Conservation (phyloP, 2,797 vertebrate species). For the Brachyalestes nurse region DNA sequence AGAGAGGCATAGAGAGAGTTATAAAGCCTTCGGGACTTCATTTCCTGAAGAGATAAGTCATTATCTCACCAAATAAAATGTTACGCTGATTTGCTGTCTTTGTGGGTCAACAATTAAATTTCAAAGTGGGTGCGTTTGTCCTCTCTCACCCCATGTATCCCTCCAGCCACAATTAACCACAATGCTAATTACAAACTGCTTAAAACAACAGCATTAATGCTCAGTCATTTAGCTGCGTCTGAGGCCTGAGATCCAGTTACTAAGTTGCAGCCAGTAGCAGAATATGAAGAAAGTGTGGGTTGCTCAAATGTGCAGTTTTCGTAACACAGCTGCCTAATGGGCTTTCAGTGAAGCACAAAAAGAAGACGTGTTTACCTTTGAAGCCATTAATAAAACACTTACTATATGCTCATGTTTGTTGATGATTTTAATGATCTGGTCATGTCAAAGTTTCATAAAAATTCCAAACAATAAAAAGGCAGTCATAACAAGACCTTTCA, state of each 20-base stretch:
- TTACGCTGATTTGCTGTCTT: constrained; percentile 47
- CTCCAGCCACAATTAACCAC: constrained; percentile 53
- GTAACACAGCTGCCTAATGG: neutral
- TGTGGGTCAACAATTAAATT: constrained; percentile 61
- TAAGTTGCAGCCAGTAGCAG: constrained; percentile 16
- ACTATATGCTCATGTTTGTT: too few relatives aligned
- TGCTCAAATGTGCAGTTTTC: neutral
- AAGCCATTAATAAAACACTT: neutral
- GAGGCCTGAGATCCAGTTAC: constrained; percentile 30
- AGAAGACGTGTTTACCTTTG: neutral
- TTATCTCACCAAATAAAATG: constrained; percentile 57
- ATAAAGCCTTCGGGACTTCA: constrained; percentile 47
- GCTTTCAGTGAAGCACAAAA: neutral
- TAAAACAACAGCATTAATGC: constrained; percentile 50
- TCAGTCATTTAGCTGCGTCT: constrained; percentile 44
- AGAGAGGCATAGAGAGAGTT: neutral
- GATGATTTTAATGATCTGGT: too few relatives aligned
- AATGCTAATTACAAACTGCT: constrained; percentile 52
- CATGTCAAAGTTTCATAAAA: too few relatives aligned
- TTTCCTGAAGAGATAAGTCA: constrained; percentile 58
- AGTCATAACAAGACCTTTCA: too few relatives aligned
- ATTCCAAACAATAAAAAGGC: too few relatives aligned
- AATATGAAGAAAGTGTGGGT: constrained; percentile 7
- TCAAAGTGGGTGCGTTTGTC: constrained; percentile 59
- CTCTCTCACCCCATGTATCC: constrained; percentile 57